Evolutionary conservation across 2,113 vertebrate species (phyloP).

Genomic region (Hepsetus odoe): DNA sequence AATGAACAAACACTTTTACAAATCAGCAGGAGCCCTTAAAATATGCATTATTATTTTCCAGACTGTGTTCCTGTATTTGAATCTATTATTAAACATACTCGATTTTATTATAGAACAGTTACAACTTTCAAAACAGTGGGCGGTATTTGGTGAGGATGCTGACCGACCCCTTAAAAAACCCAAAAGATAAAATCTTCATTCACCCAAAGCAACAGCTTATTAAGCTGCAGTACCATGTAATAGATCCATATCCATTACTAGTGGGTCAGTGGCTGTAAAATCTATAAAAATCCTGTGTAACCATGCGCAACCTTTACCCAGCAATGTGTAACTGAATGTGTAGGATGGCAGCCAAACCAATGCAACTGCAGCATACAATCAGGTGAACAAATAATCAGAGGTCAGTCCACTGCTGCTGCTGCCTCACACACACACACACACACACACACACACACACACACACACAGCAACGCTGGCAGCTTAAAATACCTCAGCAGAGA

Average conservation of each 20-base stretch:
- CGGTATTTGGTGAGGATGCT: background rate
- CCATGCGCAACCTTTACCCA: constrained; percentile 1
- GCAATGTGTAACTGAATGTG: constrained; percentile 36
- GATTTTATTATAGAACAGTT: too few species aligned
- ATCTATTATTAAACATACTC: too few species aligned
- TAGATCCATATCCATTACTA: background rate
- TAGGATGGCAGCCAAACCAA: constrained; percentile 25
- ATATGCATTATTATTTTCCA: too few species aligned
- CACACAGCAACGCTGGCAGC: background rate
- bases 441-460: too few species aligned
- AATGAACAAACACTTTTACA: too few species aligned
- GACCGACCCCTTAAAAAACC: too few species aligned
- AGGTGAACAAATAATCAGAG: constrained; percentile 35
- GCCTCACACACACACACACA: background rate
- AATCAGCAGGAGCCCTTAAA: too few species aligned
- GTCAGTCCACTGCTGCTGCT: constrained; percentile 16
- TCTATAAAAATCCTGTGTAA: constrained; percentile 5
- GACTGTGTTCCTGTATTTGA: too few species aligned
- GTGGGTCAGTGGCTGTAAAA: background rate
- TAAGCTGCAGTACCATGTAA: background rate
- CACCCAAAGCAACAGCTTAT: background rate
- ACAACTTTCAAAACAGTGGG: too few species aligned
- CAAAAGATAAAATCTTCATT: background rate
- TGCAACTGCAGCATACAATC: constrained; percentile 9
- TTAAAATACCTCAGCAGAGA: constrained; percentile 37